A percentile compares a stretch with the other conserved stretches of the same genome.
phyloP scores from a whole-genome alignment of 2,797 vertebrate species.

The Apodemus agrarius region DNA sequence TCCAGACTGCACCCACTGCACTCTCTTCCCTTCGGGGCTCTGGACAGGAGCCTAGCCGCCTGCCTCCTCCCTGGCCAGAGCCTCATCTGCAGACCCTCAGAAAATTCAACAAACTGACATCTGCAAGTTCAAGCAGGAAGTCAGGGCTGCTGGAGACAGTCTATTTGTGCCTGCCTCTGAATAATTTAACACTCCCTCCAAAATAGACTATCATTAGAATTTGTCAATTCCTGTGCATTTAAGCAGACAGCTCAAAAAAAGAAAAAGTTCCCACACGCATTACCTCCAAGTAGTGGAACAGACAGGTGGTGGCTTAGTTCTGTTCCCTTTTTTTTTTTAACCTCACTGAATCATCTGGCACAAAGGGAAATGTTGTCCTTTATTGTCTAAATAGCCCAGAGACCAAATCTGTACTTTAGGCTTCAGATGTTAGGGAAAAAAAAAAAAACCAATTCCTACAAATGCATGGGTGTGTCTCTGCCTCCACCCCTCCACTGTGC shows the following conservation, averaged over 20 bases:
- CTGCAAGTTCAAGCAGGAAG: conserved; percentile 36
- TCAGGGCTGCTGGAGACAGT: conserved; percentile 63
- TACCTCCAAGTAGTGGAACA: background rate
- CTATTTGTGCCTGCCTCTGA: conserved; percentile 78
- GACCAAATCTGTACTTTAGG: background rate
- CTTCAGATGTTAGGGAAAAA: background rate
- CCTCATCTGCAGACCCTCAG: background rate
- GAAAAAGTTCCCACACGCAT: background rate
- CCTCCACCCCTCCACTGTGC: background rate
- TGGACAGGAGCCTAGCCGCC: background rate
- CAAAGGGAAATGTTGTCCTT: background rate
- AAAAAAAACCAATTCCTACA: background rate
- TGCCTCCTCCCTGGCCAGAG: background rate
- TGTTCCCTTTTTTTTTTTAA: background rate
- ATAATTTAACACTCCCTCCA: conserved; percentile 83
- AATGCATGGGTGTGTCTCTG: background rate
- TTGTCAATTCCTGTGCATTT: conserved; percentile 54
- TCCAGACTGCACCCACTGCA: background rate
- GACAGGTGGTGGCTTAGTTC: background rate
- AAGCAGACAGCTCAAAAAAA: conserved; percentile 37
- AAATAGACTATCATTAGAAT: conserved; percentile 79
- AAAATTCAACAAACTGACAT: conserved; percentile 31
- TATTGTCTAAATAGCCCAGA: background rate
- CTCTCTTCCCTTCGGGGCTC: fast-evolving
- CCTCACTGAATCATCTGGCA: background rate